phyloP scores from a whole-genome alignment of 2,888 invertebrate genomes.

The Tachina fera region DNA sequence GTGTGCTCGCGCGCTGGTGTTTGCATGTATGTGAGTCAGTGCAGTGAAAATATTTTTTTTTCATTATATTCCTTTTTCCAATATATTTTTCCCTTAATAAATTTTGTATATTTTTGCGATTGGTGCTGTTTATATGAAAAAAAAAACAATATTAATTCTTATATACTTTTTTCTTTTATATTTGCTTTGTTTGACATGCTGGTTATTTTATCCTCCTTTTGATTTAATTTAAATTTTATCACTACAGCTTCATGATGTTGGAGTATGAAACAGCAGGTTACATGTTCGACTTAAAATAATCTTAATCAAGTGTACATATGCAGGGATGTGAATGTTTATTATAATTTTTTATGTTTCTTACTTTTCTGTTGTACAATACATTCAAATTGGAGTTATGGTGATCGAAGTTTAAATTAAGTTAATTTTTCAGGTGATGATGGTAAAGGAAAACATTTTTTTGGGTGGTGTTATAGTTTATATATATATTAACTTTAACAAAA shows the following conservation, averaged over 20 bases:
- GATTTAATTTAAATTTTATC: constrained; percentile 31
- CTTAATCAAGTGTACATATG: constrained; percentile 26
- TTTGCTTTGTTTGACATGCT: constrained; percentile 3
- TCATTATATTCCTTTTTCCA: constrained; percentile 12
- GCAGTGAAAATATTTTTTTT: constrained; percentile 37
- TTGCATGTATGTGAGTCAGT: not conserved
- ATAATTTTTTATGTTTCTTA: no score
- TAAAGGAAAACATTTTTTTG: not conserved
- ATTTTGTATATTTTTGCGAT: constrained; percentile 26
- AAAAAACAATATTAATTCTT: constrained; percentile 7
- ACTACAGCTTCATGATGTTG: not conserved
- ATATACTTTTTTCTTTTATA: constrained; percentile 27
- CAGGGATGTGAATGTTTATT: not conserved
- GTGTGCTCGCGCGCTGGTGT: not conserved
- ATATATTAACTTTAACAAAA: not conserved
- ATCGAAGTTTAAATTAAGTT: constrained; percentile 10
- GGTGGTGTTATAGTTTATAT: no score
- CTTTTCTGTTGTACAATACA: not conserved
- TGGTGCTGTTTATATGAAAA: constrained; percentile 25
- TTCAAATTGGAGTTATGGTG: constrained; percentile 12
- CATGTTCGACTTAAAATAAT: not conserved
- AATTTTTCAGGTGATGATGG: constrained; percentile 11
- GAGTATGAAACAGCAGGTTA: constrained; percentile 9
- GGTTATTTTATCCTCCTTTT: constrained; percentile 35
- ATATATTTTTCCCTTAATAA: constrained; percentile 4